Evolutionary conservation across 37 sponge, comb jelly and placozoan genomes (phyloP).

Genomic region (Bolinopsis microptera): DNA sequence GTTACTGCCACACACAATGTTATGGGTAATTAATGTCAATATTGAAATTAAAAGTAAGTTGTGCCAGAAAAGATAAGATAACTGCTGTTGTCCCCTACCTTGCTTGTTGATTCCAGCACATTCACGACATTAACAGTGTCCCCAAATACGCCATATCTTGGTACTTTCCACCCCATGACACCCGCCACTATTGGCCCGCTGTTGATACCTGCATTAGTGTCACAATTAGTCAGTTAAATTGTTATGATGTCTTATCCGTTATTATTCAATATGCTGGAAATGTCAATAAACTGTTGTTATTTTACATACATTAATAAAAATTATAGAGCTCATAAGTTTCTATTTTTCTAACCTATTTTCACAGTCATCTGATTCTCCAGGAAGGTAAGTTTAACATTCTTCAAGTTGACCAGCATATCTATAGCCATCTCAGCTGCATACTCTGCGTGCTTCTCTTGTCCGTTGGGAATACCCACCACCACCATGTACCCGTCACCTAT

Average conservation of each 20-base stretch:
- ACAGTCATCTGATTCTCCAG: constrained; percentile 20
- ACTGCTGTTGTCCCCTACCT: not conserved
- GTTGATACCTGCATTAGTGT: constrained; percentile 22
- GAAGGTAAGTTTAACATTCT: not conserved
- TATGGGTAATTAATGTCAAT: too few relatives aligned
- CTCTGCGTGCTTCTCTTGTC: not conserved
- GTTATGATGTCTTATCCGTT: too few relatives aligned
- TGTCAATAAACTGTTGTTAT: too few relatives aligned
- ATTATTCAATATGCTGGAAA: too few relatives aligned
- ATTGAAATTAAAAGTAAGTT: too few relatives aligned
- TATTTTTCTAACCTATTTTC: not conserved
- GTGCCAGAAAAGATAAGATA: too few relatives aligned
- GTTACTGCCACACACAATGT: too few relatives aligned
- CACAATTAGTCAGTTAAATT: too few relatives aligned
- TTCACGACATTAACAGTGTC: constrained; percentile 44
- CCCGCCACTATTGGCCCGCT: constrained; percentile 38
- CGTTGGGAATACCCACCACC: constrained; percentile 11
- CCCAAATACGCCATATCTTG: constrained; percentile 5
- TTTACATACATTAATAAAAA: too few relatives aligned
- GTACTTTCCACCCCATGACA: constrained; percentile 43
- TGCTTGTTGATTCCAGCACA: constrained; percentile 42
- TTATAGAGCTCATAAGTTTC: too few relatives aligned
- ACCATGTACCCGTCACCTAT: constrained; percentile 47
- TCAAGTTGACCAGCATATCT: not conserved
- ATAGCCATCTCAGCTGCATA: constrained; percentile 19